Conservation (phyloP, 2,888 invertebrate genomes). For the Heliconius aoede region DNA sequence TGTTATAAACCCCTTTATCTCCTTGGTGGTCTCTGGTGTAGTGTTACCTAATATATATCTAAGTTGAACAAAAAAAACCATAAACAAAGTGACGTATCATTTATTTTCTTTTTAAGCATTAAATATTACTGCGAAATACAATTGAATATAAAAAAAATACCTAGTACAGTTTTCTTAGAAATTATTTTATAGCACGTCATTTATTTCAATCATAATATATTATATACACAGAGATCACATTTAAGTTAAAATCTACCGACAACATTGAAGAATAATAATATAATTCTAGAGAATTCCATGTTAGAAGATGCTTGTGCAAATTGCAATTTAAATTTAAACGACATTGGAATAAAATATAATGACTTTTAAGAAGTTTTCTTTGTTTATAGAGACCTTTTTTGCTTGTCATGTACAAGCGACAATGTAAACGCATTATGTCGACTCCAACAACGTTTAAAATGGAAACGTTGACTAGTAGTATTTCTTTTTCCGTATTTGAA, state of each 20-base stretch:
- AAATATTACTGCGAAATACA: no score
- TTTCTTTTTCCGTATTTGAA: constrained; percentile 17
- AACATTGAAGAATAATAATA: constrained; percentile 16
- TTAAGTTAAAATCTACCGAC: constrained; percentile 9
- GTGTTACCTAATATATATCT: no score
- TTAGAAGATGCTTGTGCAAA: constrained; percentile 20
- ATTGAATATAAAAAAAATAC: no score
- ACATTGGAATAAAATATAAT: constrained; percentile 22
- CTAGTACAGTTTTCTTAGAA: no score
- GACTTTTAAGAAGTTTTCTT: constrained; percentile 21
- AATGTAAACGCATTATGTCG: constrained; percentile 29
- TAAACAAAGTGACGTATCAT: no score
- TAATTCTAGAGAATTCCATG: constrained; percentile 9
- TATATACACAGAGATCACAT: not conserved
- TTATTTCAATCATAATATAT: not conserved
- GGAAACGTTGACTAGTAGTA: constrained; percentile 7
- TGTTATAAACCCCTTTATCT: no score
- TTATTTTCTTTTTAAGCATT: no score
- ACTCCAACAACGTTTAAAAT: constrained; percentile 17
- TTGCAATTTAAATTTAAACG: constrained; percentile 21
- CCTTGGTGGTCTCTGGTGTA: no score
- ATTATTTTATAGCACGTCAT: no score
- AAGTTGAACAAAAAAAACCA: no score
- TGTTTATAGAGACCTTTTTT: constrained; percentile 24
- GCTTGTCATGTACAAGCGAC: constrained; percentile 22